phyloP scores from a whole-genome alignment of 2,888 invertebrate genomes.

The Agrochola litura region DNA sequence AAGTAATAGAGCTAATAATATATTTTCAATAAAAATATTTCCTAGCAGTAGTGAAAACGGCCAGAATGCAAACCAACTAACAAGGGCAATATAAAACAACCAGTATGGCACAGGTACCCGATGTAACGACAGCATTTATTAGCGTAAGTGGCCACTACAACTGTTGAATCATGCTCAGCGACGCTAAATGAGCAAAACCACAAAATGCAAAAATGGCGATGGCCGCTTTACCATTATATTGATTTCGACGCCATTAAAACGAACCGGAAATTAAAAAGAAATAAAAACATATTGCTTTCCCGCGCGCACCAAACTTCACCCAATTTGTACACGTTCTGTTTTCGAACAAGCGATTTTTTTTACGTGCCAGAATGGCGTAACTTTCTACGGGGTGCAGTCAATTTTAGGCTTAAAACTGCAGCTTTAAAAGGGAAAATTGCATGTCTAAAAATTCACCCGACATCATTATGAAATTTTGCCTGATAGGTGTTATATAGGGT shows the following conservation, averaged over 20 bases:
- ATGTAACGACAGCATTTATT: slow-evolving; percentile 80
- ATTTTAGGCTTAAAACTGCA: slow-evolving; percentile 64
- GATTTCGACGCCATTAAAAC: slow-evolving; percentile 90
- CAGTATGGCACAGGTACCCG: slow-evolving; percentile 66
- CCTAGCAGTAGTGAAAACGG: not conserved
- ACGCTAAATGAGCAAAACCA: slow-evolving; percentile 89
- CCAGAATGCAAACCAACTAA: not conserved
- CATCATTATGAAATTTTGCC: slow-evolving; percentile 70
- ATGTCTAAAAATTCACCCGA: slow-evolving; percentile 16
- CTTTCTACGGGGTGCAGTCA: slow-evolving; percentile 29
- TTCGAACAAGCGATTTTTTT: slow-evolving; percentile 81
- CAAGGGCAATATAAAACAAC: slow-evolving; percentile 9
- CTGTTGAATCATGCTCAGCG: slow-evolving; percentile 79
- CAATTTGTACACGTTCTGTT: slow-evolving; percentile 88
- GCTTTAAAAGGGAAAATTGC: slow-evolving; percentile 28
- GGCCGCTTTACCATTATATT: slow-evolving; percentile 88
- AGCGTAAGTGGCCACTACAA: slow-evolving; percentile 71
- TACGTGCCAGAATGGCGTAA: slow-evolving; percentile 72
- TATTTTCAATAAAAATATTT: not conserved
- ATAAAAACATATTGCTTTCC: slow-evolving; percentile 90
- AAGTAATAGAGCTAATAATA: not conserved
- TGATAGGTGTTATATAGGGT: slow-evolving; percentile 81
- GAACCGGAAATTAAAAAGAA: slow-evolving; percentile 90
- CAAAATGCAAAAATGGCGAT: slow-evolving; percentile 88
- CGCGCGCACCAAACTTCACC: slow-evolving; percentile 88